A percentile compares a stretch with the other conserved stretches of the same genome.
Evolutionary conservation across 2,797 vertebrate genomes (phyloP).

Genomic region (Taeniopygia guttata): DNA sequence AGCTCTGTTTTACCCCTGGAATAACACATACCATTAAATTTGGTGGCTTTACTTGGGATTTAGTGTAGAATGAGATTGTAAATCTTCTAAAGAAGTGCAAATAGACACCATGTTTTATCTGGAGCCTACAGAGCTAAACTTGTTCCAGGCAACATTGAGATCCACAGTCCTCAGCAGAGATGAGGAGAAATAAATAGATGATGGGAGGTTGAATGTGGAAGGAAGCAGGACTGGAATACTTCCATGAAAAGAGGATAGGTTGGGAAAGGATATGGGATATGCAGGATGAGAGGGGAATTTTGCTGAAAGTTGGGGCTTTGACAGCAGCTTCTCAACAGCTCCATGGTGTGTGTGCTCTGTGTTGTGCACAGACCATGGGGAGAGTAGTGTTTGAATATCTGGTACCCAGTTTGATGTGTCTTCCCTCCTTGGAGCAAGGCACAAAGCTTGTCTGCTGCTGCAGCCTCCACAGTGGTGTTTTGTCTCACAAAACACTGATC

Average conservation of each 20-base stretch:
- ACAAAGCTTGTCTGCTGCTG: neutral
- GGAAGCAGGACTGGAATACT: neutral
- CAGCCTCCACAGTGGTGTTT: neutral
- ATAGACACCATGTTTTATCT: neutral
- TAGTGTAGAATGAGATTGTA: neutral
- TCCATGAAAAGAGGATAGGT: neutral
- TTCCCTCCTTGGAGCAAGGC: neutral
- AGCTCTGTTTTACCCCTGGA: neutral
- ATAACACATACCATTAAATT: neutral
- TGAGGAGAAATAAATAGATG: neutral
- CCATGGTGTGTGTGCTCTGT: accelerated
- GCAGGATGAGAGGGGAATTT: neutral
- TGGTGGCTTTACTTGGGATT: slow-evolving; percentile 12
- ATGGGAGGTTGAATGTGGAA: neutral
- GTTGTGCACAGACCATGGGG: neutral
- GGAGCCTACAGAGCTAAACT: neutral
- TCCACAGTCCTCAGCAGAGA: too few species aligned
- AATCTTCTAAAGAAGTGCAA: neutral
- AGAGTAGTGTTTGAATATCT: neutral
- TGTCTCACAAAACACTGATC: neutral
- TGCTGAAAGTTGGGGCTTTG: neutral
- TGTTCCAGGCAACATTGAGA: neutral
- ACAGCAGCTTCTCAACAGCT: neutral
- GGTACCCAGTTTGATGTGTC: neutral
- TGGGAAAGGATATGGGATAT: neutral